Evolutionary conservation across 2,888 invertebrate genomes (phyloP).

Genomic region (Globia sparganii): DNA sequence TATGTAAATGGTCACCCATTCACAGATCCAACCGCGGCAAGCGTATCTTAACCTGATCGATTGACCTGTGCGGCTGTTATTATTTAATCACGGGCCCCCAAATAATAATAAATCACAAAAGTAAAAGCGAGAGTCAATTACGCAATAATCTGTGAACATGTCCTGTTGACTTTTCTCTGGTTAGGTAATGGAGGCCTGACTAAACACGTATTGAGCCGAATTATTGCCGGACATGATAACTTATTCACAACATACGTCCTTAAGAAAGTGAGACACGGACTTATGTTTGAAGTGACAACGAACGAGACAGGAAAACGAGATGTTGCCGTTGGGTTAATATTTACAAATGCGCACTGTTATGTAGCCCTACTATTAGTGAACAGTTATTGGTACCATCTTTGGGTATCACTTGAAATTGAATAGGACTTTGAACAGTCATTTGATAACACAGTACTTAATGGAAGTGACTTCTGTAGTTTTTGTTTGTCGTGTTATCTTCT

Average conservation of each 20-base stretch:
- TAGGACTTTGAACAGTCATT: too few relatives aligned
- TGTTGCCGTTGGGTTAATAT: constrained; percentile 12
- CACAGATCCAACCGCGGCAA: too few relatives aligned
- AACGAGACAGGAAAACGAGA: constrained; percentile 31
- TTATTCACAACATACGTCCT: constrained; percentile 42
- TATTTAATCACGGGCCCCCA: too few relatives aligned
- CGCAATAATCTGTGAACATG: constrained; percentile 21
- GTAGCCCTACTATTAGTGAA: not conserved
- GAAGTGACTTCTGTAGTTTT: too few relatives aligned
- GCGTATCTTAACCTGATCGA: too few relatives aligned
- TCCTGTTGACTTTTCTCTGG: constrained; percentile 25
- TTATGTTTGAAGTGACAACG: constrained; percentile 14
- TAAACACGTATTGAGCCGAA: constrained; percentile 34
- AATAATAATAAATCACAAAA: constrained; percentile 27
- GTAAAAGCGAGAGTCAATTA: constrained; percentile 25
- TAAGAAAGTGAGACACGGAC: constrained; percentile 44
- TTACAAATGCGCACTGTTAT: constrained; percentile 21
- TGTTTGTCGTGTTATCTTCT: too few relatives aligned
- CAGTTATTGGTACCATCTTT: not conserved
- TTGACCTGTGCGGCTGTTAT: too few relatives aligned
- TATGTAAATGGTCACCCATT: too few relatives aligned
- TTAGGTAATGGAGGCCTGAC: constrained; percentile 27
- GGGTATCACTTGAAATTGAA: not conserved
- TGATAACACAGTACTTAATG: too few relatives aligned
- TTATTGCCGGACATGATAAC: constrained; percentile 38